Base-by-base conservation (phyloP, 2,888 invertebrate genomes). In the Drosophila setosimentum region DNA sequence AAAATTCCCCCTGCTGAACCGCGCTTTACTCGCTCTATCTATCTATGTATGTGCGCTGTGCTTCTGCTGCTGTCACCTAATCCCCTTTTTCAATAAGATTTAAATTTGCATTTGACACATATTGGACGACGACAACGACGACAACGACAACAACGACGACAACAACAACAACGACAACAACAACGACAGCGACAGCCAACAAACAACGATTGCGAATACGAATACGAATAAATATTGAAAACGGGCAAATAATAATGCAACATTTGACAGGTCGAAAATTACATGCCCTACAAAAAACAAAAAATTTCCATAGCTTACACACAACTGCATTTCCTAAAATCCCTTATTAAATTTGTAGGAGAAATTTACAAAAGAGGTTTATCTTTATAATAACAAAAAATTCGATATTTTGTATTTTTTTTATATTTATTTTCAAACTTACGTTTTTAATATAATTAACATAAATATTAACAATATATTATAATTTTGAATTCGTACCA, bases 71-170 rank as follows among this genome's bases (percentile, higher is more conserved):
- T 89, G 91, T 90, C 87, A 84, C 88, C 91, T 84, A 89, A 87
- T 90, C 89, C 88, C 82, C 84, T 84, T 87, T 87, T 87, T 87
- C 89, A 87, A 87, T 90, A 90, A 91, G 91, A 90, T 87, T 90
- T 89, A 89, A 90, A 87, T 90, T 90, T 87, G 87, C 87, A 90
- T 87, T 90, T 87, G 91, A 89, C 87, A 87, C 89, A 90, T 87
- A 87, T 90, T 87, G 87, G 82, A 87, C 87, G 87, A 89, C 88
- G 88, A 80, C 80, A 85, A 73, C 77, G 62, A 24, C 73, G 48
- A 55, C 63, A 18, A 61, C 74, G 60, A 64, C 60, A 18, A 61
- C 33, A 49, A 58, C 35, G 53, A 63, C 13, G 29, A 24, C 49
- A 42, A 63, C 53, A 42, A 50, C 57, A 27, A 33, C 57, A 10